Conservation (phyloP, 2,888 invertebrate genomes). For the Pecten maximus region DNA sequence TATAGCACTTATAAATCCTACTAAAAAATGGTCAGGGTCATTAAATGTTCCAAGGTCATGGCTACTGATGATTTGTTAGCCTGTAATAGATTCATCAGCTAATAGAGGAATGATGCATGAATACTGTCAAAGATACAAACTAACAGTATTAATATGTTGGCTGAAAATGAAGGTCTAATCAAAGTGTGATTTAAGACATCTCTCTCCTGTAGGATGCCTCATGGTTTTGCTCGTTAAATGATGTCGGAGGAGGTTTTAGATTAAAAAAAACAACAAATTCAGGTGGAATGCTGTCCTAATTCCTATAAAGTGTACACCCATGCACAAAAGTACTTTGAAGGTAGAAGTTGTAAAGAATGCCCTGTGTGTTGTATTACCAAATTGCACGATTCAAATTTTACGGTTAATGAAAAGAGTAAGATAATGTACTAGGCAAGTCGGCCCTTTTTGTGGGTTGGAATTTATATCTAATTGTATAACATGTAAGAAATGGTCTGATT, state of each 20-base stretch:
- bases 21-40: background rate
- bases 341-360: background rate
- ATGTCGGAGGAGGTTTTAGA: background rate
- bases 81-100: background rate
- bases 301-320: background rate
- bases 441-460: background rate
- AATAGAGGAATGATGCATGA: background rate
- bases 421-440: background rate
- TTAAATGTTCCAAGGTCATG: background rate
- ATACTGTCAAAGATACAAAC: background rate
- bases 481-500: constrained; percentile 4
- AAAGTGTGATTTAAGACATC: background rate
- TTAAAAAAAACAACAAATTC: background rate
- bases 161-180: background rate
- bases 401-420: constrained; percentile 23
- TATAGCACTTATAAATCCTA: background rate
- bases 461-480: background rate
- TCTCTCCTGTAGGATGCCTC: background rate
- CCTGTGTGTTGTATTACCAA: background rate
- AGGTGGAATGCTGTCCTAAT: background rate
- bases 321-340: constrained; percentile 24
- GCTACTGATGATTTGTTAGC: background rate
- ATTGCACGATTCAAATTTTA: constrained; percentile 35
- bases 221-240: constrained; percentile 6
- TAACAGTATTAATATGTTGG: background rate